Evolutionary conservation across 2,797 vertebrate genomes (phyloP), one percentile per base, ranked within the genome.

Genomic region (Coilia nasus): DNA sequence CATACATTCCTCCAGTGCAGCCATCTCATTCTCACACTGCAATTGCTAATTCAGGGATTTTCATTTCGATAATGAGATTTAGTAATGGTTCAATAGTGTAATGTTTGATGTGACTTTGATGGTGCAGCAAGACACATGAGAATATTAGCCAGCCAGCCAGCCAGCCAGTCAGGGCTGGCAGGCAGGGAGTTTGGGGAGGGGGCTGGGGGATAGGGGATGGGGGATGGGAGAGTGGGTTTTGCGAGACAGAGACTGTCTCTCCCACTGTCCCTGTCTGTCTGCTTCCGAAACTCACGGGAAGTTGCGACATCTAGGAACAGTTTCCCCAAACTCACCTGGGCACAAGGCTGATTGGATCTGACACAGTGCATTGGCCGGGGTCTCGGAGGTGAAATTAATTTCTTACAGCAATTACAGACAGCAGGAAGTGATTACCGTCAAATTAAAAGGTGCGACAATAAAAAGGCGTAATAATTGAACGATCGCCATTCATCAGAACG

Each of bases 371-470:
- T 92, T 92, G 90, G 88, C 86, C 71, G 88, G 90, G 92, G 93
- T 94, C 93, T 93, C 92, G 0, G 90, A 93, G 92, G 92, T 94
- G 92, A 91, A 94, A 94, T 93, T 90, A 94, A 92, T 93, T 90
- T 86, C 91, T 91, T 85, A 89, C 91, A 88, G 89, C 90, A 86
- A 92, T 88, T 87, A 56, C 84, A 57, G 87, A 10, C 23, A 47
- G 82, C 75, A 50, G 85, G 88, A 91, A 90, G 86, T 92, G 92
- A 95, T 94, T 93, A 94, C 91, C 87, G 89, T 91, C 93, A 93
- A 94, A 95, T 95, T 93, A 95, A 95, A 95, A 94, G 92, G 90
- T 92, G 90, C 87, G 91, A 86, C 91, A 92, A 89, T 93, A 91
- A 93, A 94, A 91, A 89, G 82, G 56, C 25, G 83, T 88, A 89